Evolutionary conservation across 2,113 vertebrate species (phyloP).

Genomic region (Callionymus lyra): DNA sequence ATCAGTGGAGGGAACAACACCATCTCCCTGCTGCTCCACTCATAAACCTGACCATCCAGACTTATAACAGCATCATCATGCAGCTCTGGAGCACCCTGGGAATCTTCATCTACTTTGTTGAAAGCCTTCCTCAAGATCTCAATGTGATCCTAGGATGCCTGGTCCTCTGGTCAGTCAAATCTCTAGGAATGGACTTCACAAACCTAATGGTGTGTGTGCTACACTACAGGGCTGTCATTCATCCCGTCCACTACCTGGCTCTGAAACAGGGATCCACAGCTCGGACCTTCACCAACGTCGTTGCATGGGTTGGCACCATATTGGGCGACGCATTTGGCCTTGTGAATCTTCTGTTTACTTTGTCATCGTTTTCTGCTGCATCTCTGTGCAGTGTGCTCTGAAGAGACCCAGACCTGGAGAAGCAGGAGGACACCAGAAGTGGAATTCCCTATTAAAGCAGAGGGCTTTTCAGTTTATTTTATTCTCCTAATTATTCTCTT

Average conservation of each 20-base stretch:
- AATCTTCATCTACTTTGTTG: fast-evolving
- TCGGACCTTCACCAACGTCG: slow-evolving; percentile 10
- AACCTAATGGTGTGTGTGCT: slow-evolving; percentile 20
- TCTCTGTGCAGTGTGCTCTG: too few relatives aligned
- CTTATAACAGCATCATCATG: slow-evolving; percentile 7
- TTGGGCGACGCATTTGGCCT: fast-evolving
- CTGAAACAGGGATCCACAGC: background rate
- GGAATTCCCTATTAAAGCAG: too few relatives aligned
- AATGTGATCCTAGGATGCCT: fast-evolving
- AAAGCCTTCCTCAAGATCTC: fast-evolving
- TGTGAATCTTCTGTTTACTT: fast-evolving
- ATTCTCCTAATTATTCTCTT: too few relatives aligned
- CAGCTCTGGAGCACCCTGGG: slow-evolving; percentile 7
- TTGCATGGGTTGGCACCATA: slow-evolving; percentile 14
- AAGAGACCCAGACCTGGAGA: too few relatives aligned
- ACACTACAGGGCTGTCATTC: slow-evolving; percentile 26
- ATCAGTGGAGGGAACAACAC: background rate
- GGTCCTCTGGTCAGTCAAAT: fast-evolving
- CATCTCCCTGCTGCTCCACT: background rate
- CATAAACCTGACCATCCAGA: slow-evolving; percentile 7
- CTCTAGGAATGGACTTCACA: background rate
- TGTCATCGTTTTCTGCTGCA: too few relatives aligned
- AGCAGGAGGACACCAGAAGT: too few relatives aligned
- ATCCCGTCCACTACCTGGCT: slow-evolving; percentile 20
- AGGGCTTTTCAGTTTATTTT: too few relatives aligned